Conservation (phyloP, 2,888 invertebrate species). For the Microdon myrmicae region DNA sequence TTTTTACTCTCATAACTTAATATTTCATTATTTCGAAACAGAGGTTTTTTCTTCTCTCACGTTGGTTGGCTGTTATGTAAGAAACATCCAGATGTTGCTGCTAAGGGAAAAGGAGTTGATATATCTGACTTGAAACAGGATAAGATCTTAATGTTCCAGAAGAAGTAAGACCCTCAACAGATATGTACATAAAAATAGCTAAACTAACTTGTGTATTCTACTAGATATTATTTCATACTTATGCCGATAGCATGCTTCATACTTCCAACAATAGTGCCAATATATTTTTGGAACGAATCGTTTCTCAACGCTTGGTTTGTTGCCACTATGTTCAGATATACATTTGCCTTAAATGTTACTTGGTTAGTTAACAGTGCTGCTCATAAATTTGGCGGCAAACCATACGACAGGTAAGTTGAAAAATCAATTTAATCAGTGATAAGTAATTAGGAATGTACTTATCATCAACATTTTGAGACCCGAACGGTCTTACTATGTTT, state of each 20-base stretch:
- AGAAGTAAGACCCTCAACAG: conserved; percentile 73
- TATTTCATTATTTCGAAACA: conserved; percentile 51
- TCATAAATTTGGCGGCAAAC: conserved; percentile 81
- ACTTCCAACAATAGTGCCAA: conserved; percentile 80
- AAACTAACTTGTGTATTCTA: conserved; percentile 53
- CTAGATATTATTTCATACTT: conserved; percentile 78
- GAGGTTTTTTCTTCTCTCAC: conserved; percentile 97
- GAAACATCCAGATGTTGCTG: conserved; percentile 90
- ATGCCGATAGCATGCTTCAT: conserved; percentile 82
- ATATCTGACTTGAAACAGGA: conserved; percentile 84
- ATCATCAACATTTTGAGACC: no score
- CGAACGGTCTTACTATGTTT: no score
- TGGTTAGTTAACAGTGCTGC: conserved; percentile 93
- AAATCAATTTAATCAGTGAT: background rate
- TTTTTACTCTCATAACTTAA: background rate
- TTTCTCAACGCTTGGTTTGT: conserved; percentile 76
- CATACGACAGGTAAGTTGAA: conserved; percentile 75
- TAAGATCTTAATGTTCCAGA: conserved; percentile 86
- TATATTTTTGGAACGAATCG: conserved; percentile 81
- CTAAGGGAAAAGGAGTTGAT: conserved; percentile 87
- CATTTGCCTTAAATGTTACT: conserved; percentile 83
- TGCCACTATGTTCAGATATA: conserved; percentile 80
- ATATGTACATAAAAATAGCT: background rate
- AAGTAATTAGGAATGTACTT: background rate
- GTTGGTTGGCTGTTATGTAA: conserved; percentile 92